Conservation (phyloP, 2,113 vertebrate species). For the Mola mola region DNA sequence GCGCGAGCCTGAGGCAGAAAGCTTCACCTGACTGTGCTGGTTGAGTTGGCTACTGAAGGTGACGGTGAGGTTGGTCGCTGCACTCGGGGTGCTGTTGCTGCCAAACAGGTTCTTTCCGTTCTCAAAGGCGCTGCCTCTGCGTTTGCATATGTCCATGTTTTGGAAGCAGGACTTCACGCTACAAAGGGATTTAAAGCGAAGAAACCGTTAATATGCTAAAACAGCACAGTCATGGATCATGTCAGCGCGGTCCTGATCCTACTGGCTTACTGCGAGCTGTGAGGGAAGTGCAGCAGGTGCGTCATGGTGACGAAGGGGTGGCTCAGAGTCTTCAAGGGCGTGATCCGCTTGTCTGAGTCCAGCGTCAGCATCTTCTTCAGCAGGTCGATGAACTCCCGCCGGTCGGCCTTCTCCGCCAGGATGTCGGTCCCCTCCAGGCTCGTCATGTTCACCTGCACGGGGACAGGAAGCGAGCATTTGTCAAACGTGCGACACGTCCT, state of each 20-base stretch:
- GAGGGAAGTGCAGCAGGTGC: constrained; percentile 96
- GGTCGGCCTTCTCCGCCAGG: constrained; percentile 97
- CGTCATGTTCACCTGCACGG: constrained; percentile 95
- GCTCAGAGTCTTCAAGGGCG: constrained; percentile 96
- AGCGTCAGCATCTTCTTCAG: constrained; percentile 99
- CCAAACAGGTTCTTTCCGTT: constrained; percentile 94
- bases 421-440: constrained; percentile 96
- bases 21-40: constrained; percentile 92
- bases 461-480: not conserved
- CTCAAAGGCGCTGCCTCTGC: constrained; percentile 93
- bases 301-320: constrained; percentile 97
- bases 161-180: constrained; percentile 99
- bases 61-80: constrained; percentile 96
- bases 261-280: constrained; percentile 93
- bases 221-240: not conserved
- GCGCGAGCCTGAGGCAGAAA: not conserved
- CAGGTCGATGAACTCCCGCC: constrained; percentile 97
- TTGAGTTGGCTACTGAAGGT: constrained; percentile 98
- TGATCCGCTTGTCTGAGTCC: constrained; percentile 96
- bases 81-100: constrained; percentile 87
- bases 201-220: not conserved
- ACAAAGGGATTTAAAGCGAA: not conserved
- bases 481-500: not conserved
- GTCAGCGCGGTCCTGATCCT: not conserved
- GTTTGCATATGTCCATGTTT: constrained; percentile 99